Evolutionary conservation across 2,797 vertebrate species (phyloP).

Genomic region (Sylvilagus floridanus): DNA sequence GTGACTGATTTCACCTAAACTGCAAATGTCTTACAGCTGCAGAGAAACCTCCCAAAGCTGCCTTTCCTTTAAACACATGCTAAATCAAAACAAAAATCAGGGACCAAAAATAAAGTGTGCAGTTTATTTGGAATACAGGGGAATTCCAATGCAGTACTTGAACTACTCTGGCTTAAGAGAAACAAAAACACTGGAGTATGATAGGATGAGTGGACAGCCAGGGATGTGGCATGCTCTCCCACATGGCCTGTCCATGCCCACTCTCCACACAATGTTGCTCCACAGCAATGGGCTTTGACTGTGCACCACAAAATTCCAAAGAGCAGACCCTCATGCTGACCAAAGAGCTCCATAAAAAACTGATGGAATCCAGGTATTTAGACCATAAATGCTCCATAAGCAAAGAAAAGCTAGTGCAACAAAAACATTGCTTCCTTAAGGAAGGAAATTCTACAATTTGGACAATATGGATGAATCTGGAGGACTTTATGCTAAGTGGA

Average conservation of each 20-base stretch:
- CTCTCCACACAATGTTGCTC: neutral
- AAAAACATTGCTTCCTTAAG: neutral
- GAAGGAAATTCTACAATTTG: neutral
- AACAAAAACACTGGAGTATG: neutral
- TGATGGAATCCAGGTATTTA: neutral
- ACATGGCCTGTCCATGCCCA: neutral
- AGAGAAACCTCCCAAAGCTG: neutral
- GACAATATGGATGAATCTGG: neutral
- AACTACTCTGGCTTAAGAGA: neutral
- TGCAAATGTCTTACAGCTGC: neutral
- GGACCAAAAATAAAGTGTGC: neutral
- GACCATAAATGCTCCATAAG: neutral
- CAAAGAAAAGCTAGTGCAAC: neutral
- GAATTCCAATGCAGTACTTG: neutral
- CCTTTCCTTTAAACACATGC: neutral
- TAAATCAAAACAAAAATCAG: neutral
- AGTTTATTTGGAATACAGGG: neutral
- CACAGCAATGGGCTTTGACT: no score
- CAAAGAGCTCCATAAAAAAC: neutral
- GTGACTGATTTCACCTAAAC: neutral
- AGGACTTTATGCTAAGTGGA: neutral
- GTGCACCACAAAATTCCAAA: neutral
- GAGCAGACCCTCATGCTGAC: neutral
- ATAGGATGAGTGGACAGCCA: rapidly evolving
- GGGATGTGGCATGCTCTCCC: neutral